Conservation (phyloP, 2,797 vertebrate species). For the Adelosebastes latens region DNA sequence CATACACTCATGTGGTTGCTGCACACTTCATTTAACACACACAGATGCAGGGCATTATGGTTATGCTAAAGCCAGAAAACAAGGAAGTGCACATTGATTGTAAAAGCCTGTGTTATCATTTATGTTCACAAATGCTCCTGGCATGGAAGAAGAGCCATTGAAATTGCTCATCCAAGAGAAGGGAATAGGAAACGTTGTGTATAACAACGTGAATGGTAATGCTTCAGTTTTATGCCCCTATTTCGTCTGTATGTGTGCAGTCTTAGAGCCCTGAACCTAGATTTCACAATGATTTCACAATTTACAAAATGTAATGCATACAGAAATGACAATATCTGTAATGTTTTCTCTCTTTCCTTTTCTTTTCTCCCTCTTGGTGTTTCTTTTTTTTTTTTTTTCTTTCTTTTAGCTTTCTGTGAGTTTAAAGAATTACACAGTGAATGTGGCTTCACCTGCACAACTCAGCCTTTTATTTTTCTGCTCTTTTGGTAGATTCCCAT, state of each 20-base stretch:
- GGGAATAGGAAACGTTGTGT: conserved; percentile 76
- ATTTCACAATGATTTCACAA: conserved; percentile 75
- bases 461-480: conserved; percentile 56
- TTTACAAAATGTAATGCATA: conserved; percentile 70
- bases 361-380: conserved; percentile 48
- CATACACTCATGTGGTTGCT: conserved; percentile 51
- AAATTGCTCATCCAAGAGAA: conserved; percentile 80
- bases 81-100: conserved; percentile 76
- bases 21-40: conserved; percentile 78
- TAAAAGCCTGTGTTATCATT: conserved; percentile 81
- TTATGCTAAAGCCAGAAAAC: conserved; percentile 78
- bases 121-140: conserved; percentile 79
- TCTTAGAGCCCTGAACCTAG: conserved; percentile 60
- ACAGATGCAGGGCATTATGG: conserved; percentile 77
- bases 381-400: conserved; percentile 36
- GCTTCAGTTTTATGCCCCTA: conserved; percentile 75
- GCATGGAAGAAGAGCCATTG: conserved; percentile 75
- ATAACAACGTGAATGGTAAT: conserved; percentile 81
- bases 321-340: conserved; percentile 64
- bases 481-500: conserved; percentile 55
- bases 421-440: conserved; percentile 72
- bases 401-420: conserved; percentile 54
- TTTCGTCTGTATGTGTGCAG: conserved; percentile 60
- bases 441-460: conserved; percentile 64
- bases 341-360: conserved; percentile 43